Evolutionary conservation across 2,888 invertebrate species (phyloP).

Genomic region (Leucophenga montana): DNA sequence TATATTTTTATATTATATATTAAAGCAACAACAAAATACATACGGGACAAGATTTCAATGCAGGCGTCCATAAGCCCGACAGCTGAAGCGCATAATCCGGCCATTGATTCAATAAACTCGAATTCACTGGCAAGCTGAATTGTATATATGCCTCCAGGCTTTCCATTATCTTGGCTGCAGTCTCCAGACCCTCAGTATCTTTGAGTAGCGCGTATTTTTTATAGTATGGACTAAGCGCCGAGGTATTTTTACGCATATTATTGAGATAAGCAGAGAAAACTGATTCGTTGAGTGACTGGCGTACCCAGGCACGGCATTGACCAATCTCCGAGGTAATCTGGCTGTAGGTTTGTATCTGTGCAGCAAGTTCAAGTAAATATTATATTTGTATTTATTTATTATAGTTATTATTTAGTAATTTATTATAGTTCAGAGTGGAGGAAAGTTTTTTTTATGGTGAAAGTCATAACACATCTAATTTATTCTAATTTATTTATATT

Average conservation of each 20-base stretch:
- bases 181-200: conserved; percentile 86
- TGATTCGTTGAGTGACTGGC: conserved; percentile 90
- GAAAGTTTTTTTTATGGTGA: too few relatives aligned
- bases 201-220: conserved; percentile 86
- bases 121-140: conserved; percentile 86
- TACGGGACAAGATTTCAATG: conserved; percentile 83
- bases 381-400: background rate
- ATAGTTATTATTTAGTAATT: too few relatives aligned
- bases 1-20: background rate
- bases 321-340: conserved; percentile 93
- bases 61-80: conserved; percentile 89
- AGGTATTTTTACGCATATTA: conserved; percentile 84
- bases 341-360: conserved; percentile 80
- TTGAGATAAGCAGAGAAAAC: conserved; percentile 89
- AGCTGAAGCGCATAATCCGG: conserved; percentile 86
- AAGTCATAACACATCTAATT: too few relatives aligned
- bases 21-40: conserved; percentile 17
- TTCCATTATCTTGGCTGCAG: conserved; percentile 83
- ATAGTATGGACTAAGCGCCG: conserved; percentile 87
- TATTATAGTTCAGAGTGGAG: too few relatives aligned
- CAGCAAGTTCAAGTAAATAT: background rate
- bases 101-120: conserved; percentile 92
- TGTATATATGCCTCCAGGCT: conserved; percentile 83
- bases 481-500: too few relatives aligned
- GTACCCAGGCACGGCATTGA: conserved; percentile 92